Percentiles rank a stretch among this genome's conserved stretches.
phyloP scores from a whole-genome alignment of 2,113 vertebrate species.

The Atlantisia rogersi region DNA sequence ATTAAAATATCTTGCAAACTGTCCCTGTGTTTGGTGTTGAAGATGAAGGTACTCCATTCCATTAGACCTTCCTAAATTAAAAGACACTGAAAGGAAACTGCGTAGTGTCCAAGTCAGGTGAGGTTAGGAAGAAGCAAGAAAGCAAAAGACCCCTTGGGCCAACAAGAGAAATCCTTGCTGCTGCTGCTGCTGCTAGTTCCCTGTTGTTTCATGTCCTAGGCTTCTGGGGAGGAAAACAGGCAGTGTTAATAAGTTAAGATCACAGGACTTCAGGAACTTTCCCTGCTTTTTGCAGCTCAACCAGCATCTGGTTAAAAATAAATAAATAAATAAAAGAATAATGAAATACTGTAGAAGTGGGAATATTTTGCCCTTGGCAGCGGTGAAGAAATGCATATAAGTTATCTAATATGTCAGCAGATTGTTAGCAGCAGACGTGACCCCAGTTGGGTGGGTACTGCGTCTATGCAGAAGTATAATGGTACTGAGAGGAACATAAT shows the following conservation, averaged over 20 bases:
- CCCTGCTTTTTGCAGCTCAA: neutral
- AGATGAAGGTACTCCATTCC: neutral
- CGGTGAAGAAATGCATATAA: slow-evolving; percentile 36
- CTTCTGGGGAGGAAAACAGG: neutral
- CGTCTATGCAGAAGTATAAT: neutral
- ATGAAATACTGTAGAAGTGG: neutral
- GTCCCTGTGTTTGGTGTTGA: neutral
- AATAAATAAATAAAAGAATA: neutral
- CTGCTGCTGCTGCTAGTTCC: neutral
- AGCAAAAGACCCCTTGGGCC: neutral
- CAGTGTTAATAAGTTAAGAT: neutral
- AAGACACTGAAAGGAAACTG: neutral
- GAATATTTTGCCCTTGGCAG: slow-evolving; percentile 52
- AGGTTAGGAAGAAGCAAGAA: neutral
- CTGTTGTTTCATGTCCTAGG: neutral
- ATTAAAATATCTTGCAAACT: neutral
- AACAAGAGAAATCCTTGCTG: neutral
- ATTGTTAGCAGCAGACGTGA: slow-evolving; percentile 56
- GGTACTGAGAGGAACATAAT: slow-evolving; percentile 20
- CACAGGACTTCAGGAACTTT: neutral
- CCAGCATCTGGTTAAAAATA: neutral
- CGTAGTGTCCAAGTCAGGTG: accelerated
- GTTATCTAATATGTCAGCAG: slow-evolving; percentile 53
- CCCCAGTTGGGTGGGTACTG: slow-evolving; percentile 45
- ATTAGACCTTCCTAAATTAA: neutral